Evolutionary conservation across 1,140 invertebrate species (phyloP).

Genomic region (Neotoxoptera formosana): DNA sequence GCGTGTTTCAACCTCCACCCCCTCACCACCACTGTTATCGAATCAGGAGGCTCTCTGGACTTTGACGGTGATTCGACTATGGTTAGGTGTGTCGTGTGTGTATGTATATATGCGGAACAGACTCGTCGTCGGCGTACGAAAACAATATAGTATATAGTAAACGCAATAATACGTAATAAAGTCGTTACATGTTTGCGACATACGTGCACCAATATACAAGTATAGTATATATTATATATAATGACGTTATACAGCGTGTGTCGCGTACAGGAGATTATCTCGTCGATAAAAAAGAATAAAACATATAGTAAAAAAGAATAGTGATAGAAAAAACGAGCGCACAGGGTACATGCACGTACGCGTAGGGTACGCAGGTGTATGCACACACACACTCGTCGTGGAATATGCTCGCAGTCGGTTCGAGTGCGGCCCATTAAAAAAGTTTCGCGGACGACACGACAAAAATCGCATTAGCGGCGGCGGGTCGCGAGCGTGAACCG

Average conservation of each 20-base stretch:
- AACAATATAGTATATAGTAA: neutral
- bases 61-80: neutral
- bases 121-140: neutral
- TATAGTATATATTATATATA: neutral
- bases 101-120: neutral
- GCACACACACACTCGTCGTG: neutral
- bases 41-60: neutral
- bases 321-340: neutral
- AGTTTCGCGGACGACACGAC: conserved; percentile 38
- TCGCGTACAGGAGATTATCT: neutral
- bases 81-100: neutral
- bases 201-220: neutral
- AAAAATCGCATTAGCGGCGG: conserved; percentile 22
- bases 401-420: neutral
- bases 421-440: conserved; percentile 35
- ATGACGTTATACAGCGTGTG: neutral
- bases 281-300: neutral
- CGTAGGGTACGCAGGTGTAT: too few species aligned
- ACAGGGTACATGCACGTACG: neutral
- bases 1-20: neutral
- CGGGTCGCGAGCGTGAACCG: neutral
- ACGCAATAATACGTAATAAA: conserved; percentile 9
- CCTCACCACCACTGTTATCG: neutral
- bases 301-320: neutral
- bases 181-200: neutral